A percentile compares a stretch with the other conserved stretches of the same genome.
Evolutionary conservation across 2,888 invertebrate species (phyloP).

Genomic region (Gastracanthus pulcherrimus): DNA sequence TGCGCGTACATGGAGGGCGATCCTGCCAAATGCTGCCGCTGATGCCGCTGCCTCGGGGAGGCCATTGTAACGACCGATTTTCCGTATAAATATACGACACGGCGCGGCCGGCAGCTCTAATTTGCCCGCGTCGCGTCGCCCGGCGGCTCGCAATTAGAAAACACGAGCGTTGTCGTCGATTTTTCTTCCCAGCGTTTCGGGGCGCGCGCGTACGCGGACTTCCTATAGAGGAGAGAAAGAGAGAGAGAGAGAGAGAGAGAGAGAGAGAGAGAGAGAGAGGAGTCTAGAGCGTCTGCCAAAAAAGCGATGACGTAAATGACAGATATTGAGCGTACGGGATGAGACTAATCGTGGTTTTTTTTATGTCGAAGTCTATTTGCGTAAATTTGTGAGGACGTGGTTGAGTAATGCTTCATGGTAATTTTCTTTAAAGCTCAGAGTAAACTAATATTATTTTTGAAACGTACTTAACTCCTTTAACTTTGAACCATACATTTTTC

Average conservation of each 20-base stretch:
- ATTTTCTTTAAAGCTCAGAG: too few species aligned
- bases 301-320: background rate
- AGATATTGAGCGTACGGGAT: too few species aligned
- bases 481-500: too few species aligned
- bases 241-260: too few species aligned
- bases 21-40: slow-evolving; percentile 54
- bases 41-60: background rate
- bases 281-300: too few species aligned
- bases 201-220: too few species aligned
- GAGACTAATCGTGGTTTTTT: background rate
- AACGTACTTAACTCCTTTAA: too few species aligned
- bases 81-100: slow-evolving; percentile 16
- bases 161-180: slow-evolving; percentile 9
- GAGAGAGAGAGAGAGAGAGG: too few species aligned
- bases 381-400: too few species aligned
- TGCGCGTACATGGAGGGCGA: background rate
- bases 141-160: slow-evolving; percentile 34
- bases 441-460: too few species aligned
- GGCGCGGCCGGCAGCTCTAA: slow-evolving; percentile 11
- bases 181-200: slow-evolving; percentile 32
- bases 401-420: too few species aligned
- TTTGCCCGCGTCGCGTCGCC: background rate
- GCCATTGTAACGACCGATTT: slow-evolving; percentile 36
- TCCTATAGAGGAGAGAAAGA: too few species aligned
- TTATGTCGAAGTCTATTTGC: background rate